phyloP scores from a whole-genome alignment of 2,113 vertebrate species.

The pig (Sus scrofa) region DNA sequence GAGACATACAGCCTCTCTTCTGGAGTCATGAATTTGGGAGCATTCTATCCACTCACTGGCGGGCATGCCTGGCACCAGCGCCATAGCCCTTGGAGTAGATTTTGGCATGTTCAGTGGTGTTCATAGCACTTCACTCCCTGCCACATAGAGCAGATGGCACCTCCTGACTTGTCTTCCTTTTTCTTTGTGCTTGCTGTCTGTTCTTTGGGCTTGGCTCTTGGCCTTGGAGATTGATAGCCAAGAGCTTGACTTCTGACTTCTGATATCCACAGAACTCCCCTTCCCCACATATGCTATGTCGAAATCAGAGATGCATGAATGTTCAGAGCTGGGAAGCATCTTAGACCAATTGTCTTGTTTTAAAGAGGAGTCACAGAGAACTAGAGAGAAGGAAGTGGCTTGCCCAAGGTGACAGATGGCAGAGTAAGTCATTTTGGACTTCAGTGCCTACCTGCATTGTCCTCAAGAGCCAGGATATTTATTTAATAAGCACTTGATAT shows the following conservation, averaged over 20 bases:
- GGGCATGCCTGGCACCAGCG: neutral
- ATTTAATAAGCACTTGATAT: neutral
- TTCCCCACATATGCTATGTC: neutral
- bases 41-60: neutral
- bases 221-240: neutral
- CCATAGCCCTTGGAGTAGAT: neutral
- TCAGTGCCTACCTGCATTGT: constrained; percentile 8
- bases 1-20: neutral
- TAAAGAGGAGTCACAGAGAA: constrained; percentile 41
- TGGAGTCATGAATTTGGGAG: neutral
- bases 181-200: neutral
- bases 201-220: neutral
- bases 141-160: neutral
- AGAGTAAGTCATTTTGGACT: neutral
- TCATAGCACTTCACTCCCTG: neutral
- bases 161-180: neutral
- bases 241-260: constrained; percentile 50
- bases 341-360: neutral
- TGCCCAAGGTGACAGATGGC: constrained; percentile 63
- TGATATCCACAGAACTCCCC: neutral
- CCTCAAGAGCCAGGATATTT: constrained; percentile 28
- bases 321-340: neutral
- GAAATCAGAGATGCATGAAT: neutral
- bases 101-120: neutral
- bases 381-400: neutral